Evolutionary conservation across 2,797 vertebrate species (phyloP), one percentile per base, ranked within the genome.

Genomic region (Hapalemur alaotrensis): DNA sequence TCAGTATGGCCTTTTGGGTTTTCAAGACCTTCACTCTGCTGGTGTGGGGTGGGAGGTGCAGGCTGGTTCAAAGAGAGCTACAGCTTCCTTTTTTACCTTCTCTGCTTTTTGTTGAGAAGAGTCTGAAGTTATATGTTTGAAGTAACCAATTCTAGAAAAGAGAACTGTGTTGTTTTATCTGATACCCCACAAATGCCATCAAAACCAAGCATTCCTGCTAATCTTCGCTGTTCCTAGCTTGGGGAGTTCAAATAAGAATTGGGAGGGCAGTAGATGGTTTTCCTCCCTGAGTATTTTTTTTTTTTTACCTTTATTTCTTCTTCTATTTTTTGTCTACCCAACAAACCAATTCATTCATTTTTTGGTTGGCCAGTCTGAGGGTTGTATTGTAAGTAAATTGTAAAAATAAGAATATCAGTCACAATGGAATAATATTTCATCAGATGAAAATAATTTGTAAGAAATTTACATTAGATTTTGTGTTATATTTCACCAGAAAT

Each of bases 381-480:
- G 2, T 48, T 85, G 20, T 87, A 69, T 94, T 97, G 82, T 72
- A 97, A 96, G 48, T 30, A 86, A 96, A 93, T 87, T 72, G 43
- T 91, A 75, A 91, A 91, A 76, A 76, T 78, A 78, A 95, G 46
- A 91, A 30, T 80, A 52, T 32, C 54, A 87, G 50, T 94, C 91
- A 93, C 48, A 69, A 48, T 12, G 41, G 89, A 92, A 70, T 72
- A 89, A 52, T 82, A 96, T 91, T 84, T 95, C 65, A 91, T 87
- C 48, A 28, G 83, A 18, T 67, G 54, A 95, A 90, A 93, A 95
- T 76, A 91, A 86, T 78, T 95, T 67, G 9, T 23, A 90, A 82
- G 50, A 83, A 69, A 94, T 78, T 84, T 91, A 67, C n/a, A 75
- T 78, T 41, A 92, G 18, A 48, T 83, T 85, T n/a, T 1, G 0